Evolutionary conservation across 2,113 vertebrate genomes (phyloP), one percentile per base, ranked within the genome.

Genomic region (Zeus faber): DNA sequence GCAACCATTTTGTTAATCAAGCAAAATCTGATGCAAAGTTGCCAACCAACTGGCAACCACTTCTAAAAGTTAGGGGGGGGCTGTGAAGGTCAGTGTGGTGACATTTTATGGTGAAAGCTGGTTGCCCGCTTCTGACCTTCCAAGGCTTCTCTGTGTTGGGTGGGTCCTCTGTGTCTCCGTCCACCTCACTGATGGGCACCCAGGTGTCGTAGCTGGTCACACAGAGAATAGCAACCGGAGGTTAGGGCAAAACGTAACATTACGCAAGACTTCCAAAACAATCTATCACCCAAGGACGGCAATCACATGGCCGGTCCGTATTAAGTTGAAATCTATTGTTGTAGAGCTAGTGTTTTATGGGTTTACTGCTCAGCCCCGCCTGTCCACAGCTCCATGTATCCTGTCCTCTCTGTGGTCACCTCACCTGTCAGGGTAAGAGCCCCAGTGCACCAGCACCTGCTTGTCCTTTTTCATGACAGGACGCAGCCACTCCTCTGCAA

Each of bases 401-500:
- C 16, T 6, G 14, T 1, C n/a, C 16, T 26, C 6, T 18, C 8
- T 9, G 1, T 48, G 26, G 13, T 25, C 13, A 26, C 18, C 78
- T 70, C 64, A 89, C 88, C 89, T 90, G 85, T 90, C 88, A 2
- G 89, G 96, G 63, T 91, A 94, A 55, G 91, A 90, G 1, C 97
- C 96, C 97, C 97, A 99, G 21, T 99, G 97, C 0, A 98, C 94
- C 65, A 98, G 81, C 74, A 98, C 90, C 83, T 98, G 96, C 73
- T 98, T 98, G 66, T 99, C 97, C 65, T 96, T 97, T 40, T 90
- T 93, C 91, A 95, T 90, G 61, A 99, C 95, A 0, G 96, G 96
- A 78, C 96, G 93, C 76, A 98, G 47, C 97, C 97, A 99, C 46
- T 99, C 97, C 27, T 99, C 97, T 98, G 89, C 35, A 89, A 88